phyloP scores from a whole-genome alignment of 2,888 invertebrate species.

The Gymnocheta viridis region DNA sequence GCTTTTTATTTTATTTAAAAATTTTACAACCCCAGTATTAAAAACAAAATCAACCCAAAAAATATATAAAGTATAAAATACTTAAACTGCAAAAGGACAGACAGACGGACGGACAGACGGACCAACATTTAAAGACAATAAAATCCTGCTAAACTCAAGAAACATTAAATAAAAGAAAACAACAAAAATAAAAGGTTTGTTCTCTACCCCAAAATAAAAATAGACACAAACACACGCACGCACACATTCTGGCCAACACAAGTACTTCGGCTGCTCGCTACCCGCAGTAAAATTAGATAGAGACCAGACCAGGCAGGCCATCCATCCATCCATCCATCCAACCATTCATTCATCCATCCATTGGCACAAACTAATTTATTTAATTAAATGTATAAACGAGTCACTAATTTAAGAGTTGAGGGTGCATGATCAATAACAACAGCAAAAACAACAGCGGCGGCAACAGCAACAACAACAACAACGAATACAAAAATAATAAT shows the following conservation, averaged over 20 bases:
- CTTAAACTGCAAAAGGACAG: conserved; percentile 11
- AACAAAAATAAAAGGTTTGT: conserved; percentile 24
- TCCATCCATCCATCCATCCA: background rate
- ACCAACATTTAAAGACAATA: conserved; percentile 49
- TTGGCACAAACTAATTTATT: conserved; percentile 65
- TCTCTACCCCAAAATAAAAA: conserved; percentile 2
- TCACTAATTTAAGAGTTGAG: conserved; percentile 66
- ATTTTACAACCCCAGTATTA: conserved; percentile 57
- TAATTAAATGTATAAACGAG: conserved; percentile 69
- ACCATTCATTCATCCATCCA: conserved; percentile 15
- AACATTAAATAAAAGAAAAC: conserved; percentile 4
- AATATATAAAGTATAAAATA: conserved; percentile 27
- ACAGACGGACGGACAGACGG: background rate
- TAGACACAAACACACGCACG: background rate
- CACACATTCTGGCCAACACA: background rate
- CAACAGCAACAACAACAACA: conserved; percentile 37
- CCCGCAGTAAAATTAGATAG: background rate
- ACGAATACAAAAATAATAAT: conserved; percentile 7
- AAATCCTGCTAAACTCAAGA: conserved; percentile 23
- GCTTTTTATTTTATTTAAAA: conserved; percentile 50
- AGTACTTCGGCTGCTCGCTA: background rate
- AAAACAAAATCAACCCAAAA: conserved; percentile 34
- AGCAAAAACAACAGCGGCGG: conserved; percentile 26
- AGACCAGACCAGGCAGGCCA: too few relatives aligned
- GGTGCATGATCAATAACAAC: conserved; percentile 59